phyloP scores from a whole-genome alignment of 2,888 invertebrate species.

The Habrosyne pyritoides region DNA sequence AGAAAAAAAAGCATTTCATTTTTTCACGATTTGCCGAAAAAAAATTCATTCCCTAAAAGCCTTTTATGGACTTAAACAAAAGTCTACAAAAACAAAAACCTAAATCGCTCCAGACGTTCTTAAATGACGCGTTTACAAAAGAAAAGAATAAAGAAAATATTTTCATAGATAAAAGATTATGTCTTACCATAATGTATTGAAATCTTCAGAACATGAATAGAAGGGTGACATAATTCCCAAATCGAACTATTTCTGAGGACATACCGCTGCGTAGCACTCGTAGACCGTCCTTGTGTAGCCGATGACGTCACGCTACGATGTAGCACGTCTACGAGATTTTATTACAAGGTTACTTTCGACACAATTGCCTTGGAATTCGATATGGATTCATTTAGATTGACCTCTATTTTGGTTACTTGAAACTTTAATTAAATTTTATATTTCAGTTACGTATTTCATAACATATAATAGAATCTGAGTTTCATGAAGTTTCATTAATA shows the following conservation, averaged over 20 bases:
- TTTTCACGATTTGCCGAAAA: no score
- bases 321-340: slow-evolving; percentile 1
- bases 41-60: no score
- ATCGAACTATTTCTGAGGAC: neutral
- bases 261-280: neutral
- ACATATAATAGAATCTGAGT: no score
- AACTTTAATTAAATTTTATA: neutral
- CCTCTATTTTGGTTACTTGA: neutral
- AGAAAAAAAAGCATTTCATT: no score
- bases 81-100: no score
- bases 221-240: neutral
- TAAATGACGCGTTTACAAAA: no score
- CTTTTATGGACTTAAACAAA: no score
- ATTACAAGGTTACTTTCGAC: neutral
- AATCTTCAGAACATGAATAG: neutral
- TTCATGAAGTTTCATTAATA: no score
- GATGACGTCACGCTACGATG: slow-evolving; percentile 3
- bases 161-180: neutral
- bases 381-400: neutral
- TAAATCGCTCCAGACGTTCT: no score
- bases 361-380: neutral
- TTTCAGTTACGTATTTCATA: no score
- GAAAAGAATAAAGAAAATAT: no score
- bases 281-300: neutral
- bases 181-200: neutral